Percentiles rank a stretch among this genome's conserved stretches.
phyloP scores from a whole-genome alignment of 2,797 vertebrate species.

The Tolypeutes matacus region DNA sequence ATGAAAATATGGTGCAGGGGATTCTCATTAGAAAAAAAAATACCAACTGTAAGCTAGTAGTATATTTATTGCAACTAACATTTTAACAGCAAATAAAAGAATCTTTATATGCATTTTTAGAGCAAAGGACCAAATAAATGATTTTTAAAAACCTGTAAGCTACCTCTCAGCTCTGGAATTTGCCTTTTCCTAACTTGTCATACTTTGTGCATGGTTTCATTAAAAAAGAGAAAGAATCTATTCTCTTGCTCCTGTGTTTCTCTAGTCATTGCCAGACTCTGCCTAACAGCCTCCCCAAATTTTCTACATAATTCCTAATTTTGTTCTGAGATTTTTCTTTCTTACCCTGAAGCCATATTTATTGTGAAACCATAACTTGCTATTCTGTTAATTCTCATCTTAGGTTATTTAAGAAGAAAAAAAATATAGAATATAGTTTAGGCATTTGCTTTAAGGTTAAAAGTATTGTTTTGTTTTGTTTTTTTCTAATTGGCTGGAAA shows the following conservation, averaged over 20 bases:
- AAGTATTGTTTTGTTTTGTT: too few species aligned
- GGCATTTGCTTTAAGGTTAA: not conserved
- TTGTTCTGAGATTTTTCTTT: slow-evolving; percentile 41
- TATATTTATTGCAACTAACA: slow-evolving; percentile 54
- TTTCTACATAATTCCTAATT: slow-evolving; percentile 20
- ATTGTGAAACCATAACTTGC: not conserved
- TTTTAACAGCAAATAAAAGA: slow-evolving; percentile 60
- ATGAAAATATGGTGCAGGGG: not conserved
- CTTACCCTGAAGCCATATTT: not conserved
- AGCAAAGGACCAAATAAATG: slow-evolving; percentile 53
- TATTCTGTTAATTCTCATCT: not conserved
- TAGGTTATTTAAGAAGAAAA: slow-evolving; percentile 12
- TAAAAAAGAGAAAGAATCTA: slow-evolving; percentile 18
- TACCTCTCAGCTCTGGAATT: slow-evolving; percentile 58
- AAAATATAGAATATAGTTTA: not conserved
- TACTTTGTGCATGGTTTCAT: slow-evolving; percentile 41
- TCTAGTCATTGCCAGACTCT: not conserved
- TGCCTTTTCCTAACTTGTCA: slow-evolving; percentile 51
- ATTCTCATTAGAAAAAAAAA: slow-evolving; percentile 15
- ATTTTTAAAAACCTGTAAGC: not conserved
- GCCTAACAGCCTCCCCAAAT: not conserved
- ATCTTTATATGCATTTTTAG: slow-evolving; percentile 38
- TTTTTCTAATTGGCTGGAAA: not conserved
- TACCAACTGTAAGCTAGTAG: slow-evolving; percentile 22
- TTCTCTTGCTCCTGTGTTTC: not conserved